Evolutionary conservation across 2,113 vertebrate genomes (phyloP).

Genomic region (Procavia capensis): DNA sequence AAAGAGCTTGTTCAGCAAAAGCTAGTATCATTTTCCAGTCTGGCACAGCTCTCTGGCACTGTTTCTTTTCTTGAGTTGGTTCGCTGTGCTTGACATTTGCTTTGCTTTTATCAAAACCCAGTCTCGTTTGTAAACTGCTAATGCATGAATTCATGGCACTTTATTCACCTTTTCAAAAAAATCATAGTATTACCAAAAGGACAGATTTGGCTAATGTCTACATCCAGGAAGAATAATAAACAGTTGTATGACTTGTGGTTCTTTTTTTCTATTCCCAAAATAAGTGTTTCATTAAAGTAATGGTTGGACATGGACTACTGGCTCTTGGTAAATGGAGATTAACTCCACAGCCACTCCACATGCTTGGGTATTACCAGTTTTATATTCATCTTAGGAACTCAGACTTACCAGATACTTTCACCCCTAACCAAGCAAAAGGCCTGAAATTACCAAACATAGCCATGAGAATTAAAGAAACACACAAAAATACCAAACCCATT

Average conservation of each 20-base stretch:
- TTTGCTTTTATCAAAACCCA: conserved; percentile 71
- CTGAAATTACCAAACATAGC: conserved; percentile 68
- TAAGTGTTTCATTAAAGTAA: neutral
- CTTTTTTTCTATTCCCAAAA: conserved; percentile 53
- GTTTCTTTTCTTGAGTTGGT: conserved; percentile 60
- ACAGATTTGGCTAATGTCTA: conserved; percentile 65
- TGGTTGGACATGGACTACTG: neutral
- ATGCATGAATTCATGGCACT: conserved; percentile 69
- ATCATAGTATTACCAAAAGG: neutral
- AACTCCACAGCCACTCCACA: neutral
- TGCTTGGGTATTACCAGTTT: conserved; percentile 19
- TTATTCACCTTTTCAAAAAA: conserved; percentile 35
- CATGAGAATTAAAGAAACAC: conserved; percentile 56
- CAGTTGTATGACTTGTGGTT: conserved; percentile 46
- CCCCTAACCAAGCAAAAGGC: conserved; percentile 42
- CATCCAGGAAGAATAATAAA: conserved; percentile 57
- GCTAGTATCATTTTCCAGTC: conserved; percentile 23
- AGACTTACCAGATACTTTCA: neutral
- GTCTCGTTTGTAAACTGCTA: conserved; percentile 24
- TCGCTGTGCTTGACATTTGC: conserved; percentile 77
- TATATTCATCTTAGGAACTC: neutral
- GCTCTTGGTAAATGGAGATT: neutral
- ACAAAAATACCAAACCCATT: neutral
- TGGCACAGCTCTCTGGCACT: conserved; percentile 57
- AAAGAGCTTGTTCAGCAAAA: neutral